A percentile compares a stretch with the other conserved stretches of the same genome.
Conservation (phyloP, 1,140 invertebrate genomes). For the Harlomillsia oculata region DNA sequence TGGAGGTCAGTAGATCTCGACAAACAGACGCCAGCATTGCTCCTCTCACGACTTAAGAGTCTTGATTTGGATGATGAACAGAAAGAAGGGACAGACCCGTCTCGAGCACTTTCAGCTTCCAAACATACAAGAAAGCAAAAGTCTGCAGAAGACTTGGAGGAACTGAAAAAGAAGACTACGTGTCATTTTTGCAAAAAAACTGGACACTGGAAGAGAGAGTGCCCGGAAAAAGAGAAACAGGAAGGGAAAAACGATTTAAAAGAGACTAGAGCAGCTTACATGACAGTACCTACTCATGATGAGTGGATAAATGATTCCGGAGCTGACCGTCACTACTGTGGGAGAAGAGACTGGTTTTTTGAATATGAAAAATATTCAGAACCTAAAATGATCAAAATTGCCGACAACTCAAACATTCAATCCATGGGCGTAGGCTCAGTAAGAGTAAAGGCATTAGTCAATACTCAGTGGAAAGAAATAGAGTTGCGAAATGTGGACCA, state of each 20-base stretch:
- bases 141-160: slow-evolving; percentile 8
- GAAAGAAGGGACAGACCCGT: background rate
- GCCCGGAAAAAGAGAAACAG: background rate
- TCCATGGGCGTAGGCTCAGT: slow-evolving; percentile 8
- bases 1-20: background rate
- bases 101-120: background rate
- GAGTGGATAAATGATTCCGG: slow-evolving; percentile 18
- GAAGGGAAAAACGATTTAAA: background rate
- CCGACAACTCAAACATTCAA: background rate
- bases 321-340: slow-evolving; percentile 9
- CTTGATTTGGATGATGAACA: slow-evolving; percentile 5
- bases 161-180: slow-evolving; percentile 14
- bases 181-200: slow-evolving; percentile 6
- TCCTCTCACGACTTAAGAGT: slow-evolving; percentile 6
- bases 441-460: slow-evolving; percentile 14
- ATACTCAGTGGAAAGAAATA: slow-evolving; percentile 6
- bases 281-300: background rate
- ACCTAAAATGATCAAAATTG: slow-evolving; percentile 2
- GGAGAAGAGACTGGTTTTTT: slow-evolving; percentile 11
- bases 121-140: background rate
- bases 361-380: slow-evolving; percentile 14
- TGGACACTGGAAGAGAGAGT: slow-evolving; percentile 15
- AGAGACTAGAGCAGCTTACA: background rate
- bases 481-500: slow-evolving; percentile 10
- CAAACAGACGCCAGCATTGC: background rate